Percentiles rank a stretch among this genome's conserved stretches.
phyloP scores from a whole-genome alignment of 2,797 vertebrate genomes.

The Cetoscarus ocellatus region DNA sequence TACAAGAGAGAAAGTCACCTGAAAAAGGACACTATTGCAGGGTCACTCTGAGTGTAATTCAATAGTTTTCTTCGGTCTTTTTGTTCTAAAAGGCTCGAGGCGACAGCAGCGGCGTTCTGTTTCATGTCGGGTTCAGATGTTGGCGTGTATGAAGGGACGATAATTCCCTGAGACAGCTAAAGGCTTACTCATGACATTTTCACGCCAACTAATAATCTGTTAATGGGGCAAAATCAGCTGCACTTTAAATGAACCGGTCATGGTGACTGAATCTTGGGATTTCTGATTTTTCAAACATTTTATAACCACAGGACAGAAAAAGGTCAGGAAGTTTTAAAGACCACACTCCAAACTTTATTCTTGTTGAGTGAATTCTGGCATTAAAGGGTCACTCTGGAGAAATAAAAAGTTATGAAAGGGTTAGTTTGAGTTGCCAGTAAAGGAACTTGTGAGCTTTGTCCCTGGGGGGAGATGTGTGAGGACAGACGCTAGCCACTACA shows the following conservation, averaged over 20 bases:
- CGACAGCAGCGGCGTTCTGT: not conserved
- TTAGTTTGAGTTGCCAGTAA: too few relatives aligned
- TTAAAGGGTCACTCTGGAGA: too few relatives aligned
- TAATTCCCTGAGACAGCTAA: constrained; percentile 3
- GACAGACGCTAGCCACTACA: too few relatives aligned
- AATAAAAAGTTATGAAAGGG: too few relatives aligned
- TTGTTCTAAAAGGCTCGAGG: constrained; percentile 22
- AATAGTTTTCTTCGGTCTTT: constrained; percentile 42
- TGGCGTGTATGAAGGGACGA: not conserved
- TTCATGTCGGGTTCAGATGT: constrained; percentile 23
- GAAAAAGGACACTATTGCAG: constrained; percentile 22
- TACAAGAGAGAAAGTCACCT: constrained; percentile 29
- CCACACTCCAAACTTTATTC: not conserved
- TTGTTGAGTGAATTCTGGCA: too few relatives aligned
- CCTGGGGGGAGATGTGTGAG: too few relatives aligned
- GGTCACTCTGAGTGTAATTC: constrained; percentile 34
- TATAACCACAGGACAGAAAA: constrained; percentile 4
- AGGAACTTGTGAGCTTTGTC: too few relatives aligned
- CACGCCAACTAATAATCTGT: constrained; percentile 37
- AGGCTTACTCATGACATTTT: constrained; percentile 36
- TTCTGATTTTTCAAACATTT: not conserved
- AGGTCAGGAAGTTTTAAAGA: constrained; percentile 1
- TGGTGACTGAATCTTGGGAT: constrained; percentile 9
- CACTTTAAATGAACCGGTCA: constrained; percentile 23
- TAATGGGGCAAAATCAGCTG: constrained; percentile 39